Evolutionary conservation across 35 echinoderm and acorn worm species (phyloP).

Genomic region (Ptychodera flava): DNA sequence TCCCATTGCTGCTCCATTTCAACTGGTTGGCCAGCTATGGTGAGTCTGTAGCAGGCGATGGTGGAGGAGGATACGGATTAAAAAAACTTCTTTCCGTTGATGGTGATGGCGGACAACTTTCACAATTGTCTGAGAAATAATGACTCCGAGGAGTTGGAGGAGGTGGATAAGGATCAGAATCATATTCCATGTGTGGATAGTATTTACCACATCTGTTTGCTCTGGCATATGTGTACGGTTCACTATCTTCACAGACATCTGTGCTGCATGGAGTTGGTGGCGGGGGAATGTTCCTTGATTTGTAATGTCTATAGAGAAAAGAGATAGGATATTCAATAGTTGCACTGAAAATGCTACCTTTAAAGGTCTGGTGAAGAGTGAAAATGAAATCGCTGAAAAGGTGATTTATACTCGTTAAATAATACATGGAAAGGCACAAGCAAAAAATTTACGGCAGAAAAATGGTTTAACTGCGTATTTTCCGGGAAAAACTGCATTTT

Average conservation of each 20-base stretch:
- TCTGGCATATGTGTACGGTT: constrained; percentile 38
- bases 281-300: constrained; percentile 81
- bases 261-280: constrained; percentile 93
- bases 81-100: constrained; percentile 95
- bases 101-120: constrained; percentile 93
- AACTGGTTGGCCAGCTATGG: no score
- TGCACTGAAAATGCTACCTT: no score
- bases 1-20: no score
- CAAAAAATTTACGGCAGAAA: no score
- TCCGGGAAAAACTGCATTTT: no score
- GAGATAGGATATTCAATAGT: no score
- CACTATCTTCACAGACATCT: constrained; percentile 93
- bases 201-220: no score
- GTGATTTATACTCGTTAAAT: no score
- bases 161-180: constrained; percentile 74
- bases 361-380: no score
- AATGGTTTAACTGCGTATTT: no score
- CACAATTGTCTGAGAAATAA: constrained; percentile 57
- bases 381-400: no score
- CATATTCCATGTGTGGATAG: constrained; percentile 32
- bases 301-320: constrained; percentile 75
- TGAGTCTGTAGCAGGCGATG: constrained; percentile 92
- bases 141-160: constrained; percentile 79
- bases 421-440: no score
- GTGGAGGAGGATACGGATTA: constrained; percentile 88